phyloP scores from a whole-genome alignment of 2,113 vertebrate genomes.

The Trichomycterus rosablanca region DNA sequence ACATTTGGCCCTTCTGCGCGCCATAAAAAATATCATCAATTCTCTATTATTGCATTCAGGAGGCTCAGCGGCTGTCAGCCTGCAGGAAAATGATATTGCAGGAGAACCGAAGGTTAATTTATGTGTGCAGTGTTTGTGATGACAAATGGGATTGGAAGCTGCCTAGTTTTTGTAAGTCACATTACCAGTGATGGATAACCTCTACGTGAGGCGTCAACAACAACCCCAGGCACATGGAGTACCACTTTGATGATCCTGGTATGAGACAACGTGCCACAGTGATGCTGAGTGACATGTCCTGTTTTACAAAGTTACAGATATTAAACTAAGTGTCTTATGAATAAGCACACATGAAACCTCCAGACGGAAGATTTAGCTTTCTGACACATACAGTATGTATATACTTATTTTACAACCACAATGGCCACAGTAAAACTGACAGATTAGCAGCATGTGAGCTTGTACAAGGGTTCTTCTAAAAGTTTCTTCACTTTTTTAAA shows the following conservation, averaged over 20 bases:
- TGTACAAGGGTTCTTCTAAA: too few relatives aligned
- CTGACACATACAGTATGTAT: conserved; percentile 33
- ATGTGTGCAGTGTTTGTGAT: conserved; percentile 52
- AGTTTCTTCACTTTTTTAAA: too few relatives aligned
- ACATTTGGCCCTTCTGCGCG: conserved; percentile 48
- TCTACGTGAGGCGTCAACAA: conserved; percentile 54
- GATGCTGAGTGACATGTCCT: conserved; percentile 6
- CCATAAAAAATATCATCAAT: conserved; percentile 68
- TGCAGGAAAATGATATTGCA: conserved; percentile 62
- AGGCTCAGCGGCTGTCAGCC: conserved; percentile 62
- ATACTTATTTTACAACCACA: conserved; percentile 44
- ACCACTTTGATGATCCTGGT: conserved; percentile 13
- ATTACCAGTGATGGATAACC: conserved; percentile 57
- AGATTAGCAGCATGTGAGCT: conserved; percentile 27
- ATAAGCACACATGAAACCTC: conserved; percentile 29
- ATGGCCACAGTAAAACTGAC: conserved; percentile 42
- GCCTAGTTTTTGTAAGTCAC: conserved; percentile 58
- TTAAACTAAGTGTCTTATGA: conserved; percentile 22
- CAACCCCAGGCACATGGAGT: conserved; percentile 33
- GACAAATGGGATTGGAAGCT: conserved; percentile 50
- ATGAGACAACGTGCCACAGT: too few relatives aligned
- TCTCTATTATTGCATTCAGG: conserved; percentile 64
- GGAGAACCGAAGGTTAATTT: conserved; percentile 59
- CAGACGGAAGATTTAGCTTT: conserved; percentile 39
- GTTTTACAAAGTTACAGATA: conserved; percentile 26